Conservation (phyloP, 37 sponge, comb jelly and placozoan species). For the Beroe ovata region DNA sequence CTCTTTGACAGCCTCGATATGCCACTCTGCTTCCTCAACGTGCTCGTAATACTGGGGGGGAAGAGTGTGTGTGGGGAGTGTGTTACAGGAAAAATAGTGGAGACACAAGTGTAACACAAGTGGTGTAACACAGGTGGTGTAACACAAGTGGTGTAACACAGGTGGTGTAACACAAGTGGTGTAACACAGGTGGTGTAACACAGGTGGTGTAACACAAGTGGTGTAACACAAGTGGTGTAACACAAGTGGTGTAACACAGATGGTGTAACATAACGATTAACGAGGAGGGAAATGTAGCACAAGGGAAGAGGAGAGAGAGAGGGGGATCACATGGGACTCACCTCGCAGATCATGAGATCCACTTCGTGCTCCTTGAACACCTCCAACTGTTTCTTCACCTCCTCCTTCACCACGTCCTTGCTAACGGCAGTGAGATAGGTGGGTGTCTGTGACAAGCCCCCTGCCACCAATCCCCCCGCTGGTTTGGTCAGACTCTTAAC, state of each 20-base stretch:
- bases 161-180: too few relatives aligned
- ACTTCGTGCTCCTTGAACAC: slow-evolving; percentile 68
- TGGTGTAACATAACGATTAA: too few relatives aligned
- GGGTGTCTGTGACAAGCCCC: slow-evolving; percentile 71
- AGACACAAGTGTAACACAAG: neutral
- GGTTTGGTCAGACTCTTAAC: slow-evolving; percentile 65
- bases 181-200: too few relatives aligned
- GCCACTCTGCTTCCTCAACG: slow-evolving; percentile 72
- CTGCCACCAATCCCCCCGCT: slow-evolving; percentile 48
- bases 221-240: too few relatives aligned
- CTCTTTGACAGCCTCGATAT: slow-evolving; percentile 69
- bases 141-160: too few relatives aligned
- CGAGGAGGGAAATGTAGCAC: too few relatives aligned
- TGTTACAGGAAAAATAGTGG: too few relatives aligned
- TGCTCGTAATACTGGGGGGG: slow-evolving; percentile 71
- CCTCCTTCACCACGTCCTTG: slow-evolving; percentile 66
- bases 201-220: too few relatives aligned
- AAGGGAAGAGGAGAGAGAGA: neutral
- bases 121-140: too few relatives aligned
- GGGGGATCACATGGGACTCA: neutral
- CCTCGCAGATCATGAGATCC: slow-evolving; percentile 71
- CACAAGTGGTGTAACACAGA: too few relatives aligned
- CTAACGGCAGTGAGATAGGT: slow-evolving; percentile 52
- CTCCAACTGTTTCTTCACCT: slow-evolving; percentile 69
- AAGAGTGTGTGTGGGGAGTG: too few relatives aligned